Base-by-base conservation (phyloP, 2,797 vertebrate genomes). In the Hafferia zeledoni region DNA sequence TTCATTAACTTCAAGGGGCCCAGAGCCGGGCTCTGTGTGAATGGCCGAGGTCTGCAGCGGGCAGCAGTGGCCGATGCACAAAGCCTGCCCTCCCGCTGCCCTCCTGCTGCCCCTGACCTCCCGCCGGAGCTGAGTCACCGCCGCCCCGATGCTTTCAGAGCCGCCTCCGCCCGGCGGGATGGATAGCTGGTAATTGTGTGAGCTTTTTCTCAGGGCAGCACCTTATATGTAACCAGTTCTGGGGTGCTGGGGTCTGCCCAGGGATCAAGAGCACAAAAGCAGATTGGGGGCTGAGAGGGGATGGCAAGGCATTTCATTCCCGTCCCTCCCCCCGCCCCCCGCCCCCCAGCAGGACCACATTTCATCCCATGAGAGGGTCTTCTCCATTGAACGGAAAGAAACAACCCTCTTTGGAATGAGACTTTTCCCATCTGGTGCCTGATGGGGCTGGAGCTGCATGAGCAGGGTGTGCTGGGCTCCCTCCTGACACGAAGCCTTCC, bases 121-220 rank as follows among this genome's bases (percentile, higher is more conserved):
- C 52, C 0, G 5, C 50, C 2, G 0, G 49, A 79, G 75, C 72
- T 13, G 8, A 63, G 65, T 1, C 55, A 53, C 67, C 0, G 10
- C 47, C 0, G 1, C 50, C 63, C 25, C 0, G 0, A 9, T 0
- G 5, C 25, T 41, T 11, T 11, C 41, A 18, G 43, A 31, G 64
- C 6, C n/a, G 56, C 41, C 87, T 79, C 15, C 1, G 5, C 4
- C 43, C 1, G 0, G 24, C 0, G 1, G 55, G n/a, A 41, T 41
- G 90, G n/a, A 35, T 9, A 25, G 30, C 8, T 5, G 3, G 6
- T 15, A 14, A 37, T 13, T 41, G 31, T 24, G 35, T 2, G 13
- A 47, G 37, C 9, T 70, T 65, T 76, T 64, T 46, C 78, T 83
- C 71, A 46, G 78, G 68, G 44, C 56, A 56, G 68, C 41, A 63